Evolutionary conservation across 2,888 invertebrate genomes (phyloP), one percentile per base, ranked within the genome.

Genomic region (Pollenia griseotomentosa): DNA sequence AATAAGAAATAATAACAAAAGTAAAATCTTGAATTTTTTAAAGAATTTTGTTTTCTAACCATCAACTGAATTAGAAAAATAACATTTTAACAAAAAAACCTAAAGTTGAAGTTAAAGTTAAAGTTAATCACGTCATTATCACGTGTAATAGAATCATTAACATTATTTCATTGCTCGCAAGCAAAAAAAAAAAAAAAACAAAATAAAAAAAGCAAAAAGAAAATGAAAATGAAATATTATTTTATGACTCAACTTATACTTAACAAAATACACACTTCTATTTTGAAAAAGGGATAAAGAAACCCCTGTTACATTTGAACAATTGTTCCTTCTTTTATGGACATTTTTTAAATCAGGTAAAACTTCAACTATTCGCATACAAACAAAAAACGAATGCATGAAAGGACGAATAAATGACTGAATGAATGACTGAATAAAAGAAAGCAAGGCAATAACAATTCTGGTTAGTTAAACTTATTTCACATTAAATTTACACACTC

Each of bases 111-210:
- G 75, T 88, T 77, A 70, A 87, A 89, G 75, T 88, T 77, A 70
- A 85, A 87, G 88, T 90, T 91, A 91, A 92, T 91, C 91, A 91
- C 91, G 90, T 91, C 91, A 92, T 91, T 91, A 92, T 91, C 90
- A 91, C 92, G 90, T 91, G 91, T 91, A 90, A 90, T 90, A 90
- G 90, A 86, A 89, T 90, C 90, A 90, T 92, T 90, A 91, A 90
- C 89, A 89, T 89, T 88, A 90, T 90, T 91, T 91, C 90, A 91
- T 90, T 91, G 89, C 91, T n/a, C n/a, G n/a, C n/a, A n/a, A n/a
- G n/a, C n/a, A n/a, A n/a, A 89, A 88, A 89, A 33, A 40, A 7
- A 16, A 23, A 53, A 16, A 53, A 16, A 14, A 55, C 46, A 12
- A 23, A 63, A 40, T 48, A n/a, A 66, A 46, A 2, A 55, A 55